Conservation (phyloP, 37 sponge, comb jelly and placozoan species). For the Tethya wilhelma region DNA sequence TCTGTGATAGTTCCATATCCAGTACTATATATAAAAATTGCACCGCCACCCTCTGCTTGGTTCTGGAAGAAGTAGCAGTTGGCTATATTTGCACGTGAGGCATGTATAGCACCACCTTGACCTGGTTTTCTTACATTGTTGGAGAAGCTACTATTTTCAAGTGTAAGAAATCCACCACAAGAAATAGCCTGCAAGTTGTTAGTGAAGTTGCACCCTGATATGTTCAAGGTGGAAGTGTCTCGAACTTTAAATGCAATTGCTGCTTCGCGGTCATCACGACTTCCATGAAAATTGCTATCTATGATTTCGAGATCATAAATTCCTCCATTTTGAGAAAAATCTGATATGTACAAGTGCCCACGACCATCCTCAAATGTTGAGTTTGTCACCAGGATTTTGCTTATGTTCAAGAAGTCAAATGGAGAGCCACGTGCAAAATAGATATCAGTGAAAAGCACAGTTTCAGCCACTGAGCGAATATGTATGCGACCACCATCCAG, state of each 20-base stretch:
- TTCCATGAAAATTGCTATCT: neutral
- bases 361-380: neutral
- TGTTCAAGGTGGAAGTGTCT: neutral
- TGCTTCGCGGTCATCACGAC: neutral
- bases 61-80: conserved; percentile 1
- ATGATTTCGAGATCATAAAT: neutral
- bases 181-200: neutral
- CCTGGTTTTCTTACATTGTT: too few species aligned
- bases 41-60: neutral
- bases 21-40: neutral
- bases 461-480: neutral
- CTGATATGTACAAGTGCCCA: neutral
- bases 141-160: neutral
- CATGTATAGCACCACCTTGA: neutral
- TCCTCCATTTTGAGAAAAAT: neutral
- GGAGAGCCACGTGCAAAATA: neutral
- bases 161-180: neutral
- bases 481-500: neutral
- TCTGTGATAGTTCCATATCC: conserved; percentile 1
- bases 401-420: neutral
- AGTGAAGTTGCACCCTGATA: neutral
- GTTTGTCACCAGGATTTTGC: neutral
- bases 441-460: neutral
- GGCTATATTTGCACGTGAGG: neutral
- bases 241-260: neutral